Conservation (phyloP, 2,888 invertebrate genomes). For the Marasmarcha lunaedactyla region DNA sequence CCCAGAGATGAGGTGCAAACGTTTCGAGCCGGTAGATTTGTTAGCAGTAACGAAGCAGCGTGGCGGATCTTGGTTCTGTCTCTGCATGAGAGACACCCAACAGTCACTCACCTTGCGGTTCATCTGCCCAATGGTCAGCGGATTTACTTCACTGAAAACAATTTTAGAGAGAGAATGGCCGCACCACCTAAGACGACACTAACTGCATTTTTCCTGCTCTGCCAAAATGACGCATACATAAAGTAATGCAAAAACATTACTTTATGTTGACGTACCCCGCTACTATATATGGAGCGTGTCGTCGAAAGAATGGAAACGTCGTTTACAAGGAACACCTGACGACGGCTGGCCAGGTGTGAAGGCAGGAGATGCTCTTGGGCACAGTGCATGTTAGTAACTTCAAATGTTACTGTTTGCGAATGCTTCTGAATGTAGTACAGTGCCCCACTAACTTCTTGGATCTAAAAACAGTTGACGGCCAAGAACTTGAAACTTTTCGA, state of each 20-base stretch:
- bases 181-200: no score
- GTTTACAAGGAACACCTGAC: constrained; percentile 18
- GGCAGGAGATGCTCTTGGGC: constrained; percentile 17
- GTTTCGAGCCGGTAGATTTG: no score
- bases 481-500: constrained; percentile 20
- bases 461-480: constrained; percentile 24
- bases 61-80: no score
- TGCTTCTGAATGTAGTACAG: constrained; percentile 15
- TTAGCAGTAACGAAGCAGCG: no score
- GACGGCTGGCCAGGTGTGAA: constrained; percentile 15
- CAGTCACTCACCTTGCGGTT: no score
- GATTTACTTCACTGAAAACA: no score
- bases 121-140: no score
- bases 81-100: no score
- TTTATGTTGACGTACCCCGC: constrained; percentile 24
- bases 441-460: constrained; percentile 15
- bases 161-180: no score
- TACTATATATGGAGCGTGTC: constrained; percentile 20
- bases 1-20: no score
- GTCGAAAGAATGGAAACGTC: constrained; percentile 16
- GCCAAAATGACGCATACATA: constrained; percentile 25
- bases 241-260: constrained; percentile 29
- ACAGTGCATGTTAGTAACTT: constrained; percentile 18
- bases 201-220: constrained; percentile 29
- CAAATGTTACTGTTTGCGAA: constrained; percentile 19